Conservation (phyloP, 1,140 invertebrate species). For the Nixonia krombeini region DNA sequence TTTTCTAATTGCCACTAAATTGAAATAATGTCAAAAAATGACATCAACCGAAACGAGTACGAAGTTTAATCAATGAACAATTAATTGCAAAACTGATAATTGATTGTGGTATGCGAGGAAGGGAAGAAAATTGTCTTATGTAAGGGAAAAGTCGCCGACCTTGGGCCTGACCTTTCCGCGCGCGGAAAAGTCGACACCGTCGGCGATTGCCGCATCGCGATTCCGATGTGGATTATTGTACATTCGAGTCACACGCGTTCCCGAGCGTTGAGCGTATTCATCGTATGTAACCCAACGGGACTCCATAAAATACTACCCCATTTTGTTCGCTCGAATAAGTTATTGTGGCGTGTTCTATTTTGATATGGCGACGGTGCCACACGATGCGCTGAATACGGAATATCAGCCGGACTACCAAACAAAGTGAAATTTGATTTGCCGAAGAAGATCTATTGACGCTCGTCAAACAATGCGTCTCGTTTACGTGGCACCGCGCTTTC, state of each 20-base stretch:
- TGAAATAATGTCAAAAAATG: no score
- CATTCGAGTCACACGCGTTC: conserved; percentile 59
- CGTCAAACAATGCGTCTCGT: conserved; percentile 57
- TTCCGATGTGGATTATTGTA: conserved; percentile 50
- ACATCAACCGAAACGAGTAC: no score
- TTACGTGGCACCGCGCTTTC: conserved; percentile 42
- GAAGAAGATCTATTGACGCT: conserved; percentile 56
- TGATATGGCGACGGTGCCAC: conserved; percentile 57
- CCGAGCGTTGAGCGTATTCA: conserved; percentile 59
- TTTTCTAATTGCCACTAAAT: no score
- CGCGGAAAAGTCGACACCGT: no score
- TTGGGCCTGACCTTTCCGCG: background rate
- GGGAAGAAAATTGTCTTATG: no score
- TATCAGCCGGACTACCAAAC: conserved; percentile 54
- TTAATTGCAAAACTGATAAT: no score
- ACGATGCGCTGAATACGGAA: conserved; percentile 57
- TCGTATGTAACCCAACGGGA: conserved; percentile 58
- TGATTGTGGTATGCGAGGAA: no score
- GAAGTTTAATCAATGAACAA: no score
- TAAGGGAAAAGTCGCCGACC: no score
- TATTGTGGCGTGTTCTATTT: conserved; percentile 61
- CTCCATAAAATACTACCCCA: conserved; percentile 61
- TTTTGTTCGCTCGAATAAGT: conserved; percentile 62
- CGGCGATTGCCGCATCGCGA: conserved; percentile 21
- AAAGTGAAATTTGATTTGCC: conserved; percentile 59